Conservation (phyloP, 2,888 invertebrate genomes). For the Drosophila flavopinicola region DNA sequence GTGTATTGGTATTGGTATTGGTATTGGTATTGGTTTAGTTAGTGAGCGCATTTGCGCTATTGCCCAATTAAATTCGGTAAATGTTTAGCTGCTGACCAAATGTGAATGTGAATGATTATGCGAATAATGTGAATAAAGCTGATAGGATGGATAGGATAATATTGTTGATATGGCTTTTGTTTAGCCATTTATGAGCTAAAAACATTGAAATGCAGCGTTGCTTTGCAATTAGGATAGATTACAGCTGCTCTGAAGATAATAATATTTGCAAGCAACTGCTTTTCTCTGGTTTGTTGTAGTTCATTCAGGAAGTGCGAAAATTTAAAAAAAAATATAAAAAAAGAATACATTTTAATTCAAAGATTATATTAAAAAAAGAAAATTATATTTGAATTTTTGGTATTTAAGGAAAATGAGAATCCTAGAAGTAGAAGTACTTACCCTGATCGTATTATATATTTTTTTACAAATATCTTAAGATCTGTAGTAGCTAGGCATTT, state of each 20-base stretch:
- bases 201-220: not conserved
- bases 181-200: not conserved
- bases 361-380: too few species aligned
- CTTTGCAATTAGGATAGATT: not conserved
- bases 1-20: too few species aligned
- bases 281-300: not conserved
- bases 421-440: too few species aligned
- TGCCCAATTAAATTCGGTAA: slow-evolving; percentile 58
- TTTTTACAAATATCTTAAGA: too few species aligned
- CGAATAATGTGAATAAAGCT: slow-evolving; percentile 7
- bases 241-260: not conserved
- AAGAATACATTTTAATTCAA: too few species aligned
- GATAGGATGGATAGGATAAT: not conserved
- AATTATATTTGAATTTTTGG: too few species aligned
- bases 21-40: slow-evolving; percentile 22
- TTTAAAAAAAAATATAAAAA: too few species aligned
- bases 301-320: too few species aligned
- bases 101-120: slow-evolving; percentile 19
- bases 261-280: not conserved
- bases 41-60: slow-evolving; percentile 28
- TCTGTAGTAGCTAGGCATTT: too few species aligned
- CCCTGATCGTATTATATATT: too few species aligned
- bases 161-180: not conserved
- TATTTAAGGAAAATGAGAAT: too few species aligned
- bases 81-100: slow-evolving; percentile 41